Base-by-base conservation (phyloP, 2,888 invertebrate genomes). In the Caenorhabditis sp. region DNA sequence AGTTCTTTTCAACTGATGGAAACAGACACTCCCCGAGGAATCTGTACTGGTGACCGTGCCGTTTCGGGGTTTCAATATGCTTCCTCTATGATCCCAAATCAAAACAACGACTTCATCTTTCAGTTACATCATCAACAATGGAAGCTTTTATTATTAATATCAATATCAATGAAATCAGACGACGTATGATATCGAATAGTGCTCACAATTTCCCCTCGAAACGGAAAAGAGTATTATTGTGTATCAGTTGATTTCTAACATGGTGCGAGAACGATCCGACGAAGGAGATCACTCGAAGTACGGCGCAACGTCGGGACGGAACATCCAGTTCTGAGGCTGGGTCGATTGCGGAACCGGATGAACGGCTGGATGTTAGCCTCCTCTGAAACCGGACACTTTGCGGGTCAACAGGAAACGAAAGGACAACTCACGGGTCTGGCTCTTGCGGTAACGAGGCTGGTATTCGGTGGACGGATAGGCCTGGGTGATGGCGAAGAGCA, bases 281-380 rank as follows among this genome's bases (percentile, higher is more conserved):
- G 30, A n/a, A 13, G 2, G 52, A 26, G 8, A 13, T 59, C 65
- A 79, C 41, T 79, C 71, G 46, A 74, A 65, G 32, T 65, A 61
- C 2, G 63, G 66, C 6, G 68, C 58, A 3, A 27, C 41, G 22
- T 61, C 55, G 35, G 66, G 55, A 46, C 74, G 61, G 62, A 71
- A 66, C 65, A 74, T 66, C 74, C 74, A 74, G 32, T 55, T 59
- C 17, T 65, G 68, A 2, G 75, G 66, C 53, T 72, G 74, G n/a
- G 65, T 65, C 22, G 81, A 70, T 81, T 81, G 48, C 81, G 81
- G 78, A 81, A 81, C 11, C 81, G 79, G 30, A 81, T 81, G 70
- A 81, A 81, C 52, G 81, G 81, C 55, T 81, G 81, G 58, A 81
- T 79, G 75, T 81, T 81, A 24, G 81, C 74, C 43, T 81, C 81